phyloP scores from a whole-genome alignment of 2,888 invertebrate species.

The Hartigia nigra region DNA sequence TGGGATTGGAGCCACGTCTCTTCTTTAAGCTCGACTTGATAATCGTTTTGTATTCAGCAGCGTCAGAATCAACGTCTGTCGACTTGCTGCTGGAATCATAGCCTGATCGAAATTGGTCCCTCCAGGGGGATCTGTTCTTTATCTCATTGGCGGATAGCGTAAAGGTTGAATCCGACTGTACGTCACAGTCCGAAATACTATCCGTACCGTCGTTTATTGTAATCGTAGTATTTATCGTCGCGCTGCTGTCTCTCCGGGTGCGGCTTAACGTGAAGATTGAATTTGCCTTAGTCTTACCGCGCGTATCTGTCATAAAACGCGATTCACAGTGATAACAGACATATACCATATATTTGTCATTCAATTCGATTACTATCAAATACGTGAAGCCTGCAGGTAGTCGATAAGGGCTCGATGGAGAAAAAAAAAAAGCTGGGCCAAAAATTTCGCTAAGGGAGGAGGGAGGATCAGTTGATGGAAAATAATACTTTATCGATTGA shows the following conservation, averaged over 20 bases:
- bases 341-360: background rate
- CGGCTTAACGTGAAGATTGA: constrained; percentile 50
- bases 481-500: background rate
- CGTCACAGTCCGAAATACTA: constrained; percentile 27
- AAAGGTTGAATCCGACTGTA: constrained; percentile 21
- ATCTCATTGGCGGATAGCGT: constrained; percentile 14
- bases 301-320: constrained; percentile 60
- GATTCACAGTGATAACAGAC: constrained; percentile 45
- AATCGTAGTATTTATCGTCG: constrained; percentile 30
- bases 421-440: background rate
- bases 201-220: constrained; percentile 31
- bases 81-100: background rate
- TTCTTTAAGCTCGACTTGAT: constrained; percentile 2
- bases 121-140: constrained; percentile 42
- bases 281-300: constrained; percentile 51
- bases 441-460: background rate
- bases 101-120: constrained; percentile 22
- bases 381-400: background rate
- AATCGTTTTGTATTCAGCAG: background rate
- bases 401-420: background rate
- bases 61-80: constrained; percentile 8
- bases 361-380: background rate
- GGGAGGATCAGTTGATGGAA: background rate
- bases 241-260: constrained; percentile 37
- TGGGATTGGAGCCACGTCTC: background rate